These are phyloP conservation scores for Holotrichia oblita DNA, from an alignment of 1,140 invertebrate genomes.

Conservation along the genomic window DNA sequence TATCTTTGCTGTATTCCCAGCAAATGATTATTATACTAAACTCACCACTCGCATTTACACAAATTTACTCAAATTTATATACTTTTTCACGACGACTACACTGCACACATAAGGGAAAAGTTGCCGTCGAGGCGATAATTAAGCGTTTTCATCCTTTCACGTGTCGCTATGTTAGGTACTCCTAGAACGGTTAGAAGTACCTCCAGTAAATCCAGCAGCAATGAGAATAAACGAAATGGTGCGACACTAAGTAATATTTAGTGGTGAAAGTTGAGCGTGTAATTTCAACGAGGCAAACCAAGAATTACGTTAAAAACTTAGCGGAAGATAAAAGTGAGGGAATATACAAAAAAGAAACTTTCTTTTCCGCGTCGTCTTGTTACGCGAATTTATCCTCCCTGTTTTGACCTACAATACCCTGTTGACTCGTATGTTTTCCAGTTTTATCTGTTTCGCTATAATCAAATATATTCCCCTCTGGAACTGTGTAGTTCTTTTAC, in stretches of 20 bases:
- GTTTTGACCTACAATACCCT: not conserved
- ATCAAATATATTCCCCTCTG: not conserved
- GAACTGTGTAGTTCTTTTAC: no score
- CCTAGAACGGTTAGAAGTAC: no score
- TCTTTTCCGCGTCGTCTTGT: not conserved
- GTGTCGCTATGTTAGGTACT: not conserved
- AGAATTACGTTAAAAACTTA: constrained; percentile 26
- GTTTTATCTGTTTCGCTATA: not conserved
- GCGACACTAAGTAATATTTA: constrained; percentile 33
- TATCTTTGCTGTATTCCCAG: not conserved
- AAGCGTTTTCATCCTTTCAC: not conserved
- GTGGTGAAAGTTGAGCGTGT: not conserved
- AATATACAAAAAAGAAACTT: not conserved
- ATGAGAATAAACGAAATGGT: constrained; percentile 29
- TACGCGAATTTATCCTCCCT: not conserved
- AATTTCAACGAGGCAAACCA: not conserved
- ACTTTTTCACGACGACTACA: not conserved
- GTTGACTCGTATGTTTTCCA: not conserved
- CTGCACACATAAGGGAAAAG: not conserved
- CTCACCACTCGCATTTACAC: constrained; percentile 3
- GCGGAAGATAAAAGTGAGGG: not conserved
- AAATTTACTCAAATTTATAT: not conserved
- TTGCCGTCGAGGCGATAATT: constrained; percentile 16
- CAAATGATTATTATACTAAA: constrained; percentile 23
- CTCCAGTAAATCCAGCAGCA: not conserved